phyloP scores from a whole-genome alignment of 2,113 vertebrate genomes.

The Pedionomus torquatus region DNA sequence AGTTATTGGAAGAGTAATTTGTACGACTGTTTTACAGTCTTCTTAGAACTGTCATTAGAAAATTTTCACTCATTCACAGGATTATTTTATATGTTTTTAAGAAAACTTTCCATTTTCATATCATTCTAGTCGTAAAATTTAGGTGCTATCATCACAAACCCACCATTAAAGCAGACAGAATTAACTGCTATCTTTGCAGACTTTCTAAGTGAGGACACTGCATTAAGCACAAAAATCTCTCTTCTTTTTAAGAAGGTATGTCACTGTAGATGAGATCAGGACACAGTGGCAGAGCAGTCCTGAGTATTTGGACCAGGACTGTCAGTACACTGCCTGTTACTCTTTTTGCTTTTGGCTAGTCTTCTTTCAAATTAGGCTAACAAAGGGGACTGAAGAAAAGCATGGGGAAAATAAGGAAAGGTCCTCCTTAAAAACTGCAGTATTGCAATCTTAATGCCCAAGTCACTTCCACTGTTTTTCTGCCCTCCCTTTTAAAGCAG shows the following conservation, averaged over 20 bases:
- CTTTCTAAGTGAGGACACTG: background rate
- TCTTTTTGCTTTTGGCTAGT: background rate
- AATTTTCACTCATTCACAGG: background rate
- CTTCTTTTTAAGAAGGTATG: rapidly evolving
- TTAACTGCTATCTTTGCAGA: background rate
- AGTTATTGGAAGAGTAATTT: background rate
- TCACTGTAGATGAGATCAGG: background rate
- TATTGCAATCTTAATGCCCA: background rate
- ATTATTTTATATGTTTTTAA: background rate
- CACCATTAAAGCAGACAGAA: background rate
- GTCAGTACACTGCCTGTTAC: background rate
- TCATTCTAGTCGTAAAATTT: background rate
- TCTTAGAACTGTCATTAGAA: background rate
- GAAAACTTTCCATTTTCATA: background rate
- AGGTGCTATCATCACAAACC: background rate
- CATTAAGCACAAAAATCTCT: background rate
- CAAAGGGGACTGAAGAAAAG: background rate
- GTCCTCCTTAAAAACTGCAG: background rate
- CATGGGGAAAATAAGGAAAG: background rate
- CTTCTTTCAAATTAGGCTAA: background rate
- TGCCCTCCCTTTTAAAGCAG: background rate
- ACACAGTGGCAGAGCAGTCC: background rate
- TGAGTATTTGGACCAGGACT: background rate
- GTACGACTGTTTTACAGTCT: background rate
- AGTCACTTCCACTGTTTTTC: background rate